phyloP scores from a whole-genome alignment of 2,113 vertebrate species.

The Austrofundulus limnaeus region DNA sequence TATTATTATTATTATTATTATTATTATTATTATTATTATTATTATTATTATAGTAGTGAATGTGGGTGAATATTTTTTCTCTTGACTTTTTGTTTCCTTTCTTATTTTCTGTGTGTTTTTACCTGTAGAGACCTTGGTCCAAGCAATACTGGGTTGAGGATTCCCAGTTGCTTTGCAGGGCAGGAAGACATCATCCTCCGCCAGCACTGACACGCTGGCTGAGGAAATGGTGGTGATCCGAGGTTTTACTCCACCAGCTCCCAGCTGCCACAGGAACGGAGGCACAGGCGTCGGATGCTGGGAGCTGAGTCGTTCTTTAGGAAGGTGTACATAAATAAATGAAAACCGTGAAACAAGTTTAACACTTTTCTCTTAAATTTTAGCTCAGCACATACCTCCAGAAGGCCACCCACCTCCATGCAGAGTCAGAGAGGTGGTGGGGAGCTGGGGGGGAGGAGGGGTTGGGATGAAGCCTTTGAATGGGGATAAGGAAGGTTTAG shows the following conservation, averaged over 20 bases:
- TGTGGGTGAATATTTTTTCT: neutral
- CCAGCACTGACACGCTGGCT: slow-evolving; percentile 71
- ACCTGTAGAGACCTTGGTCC: slow-evolving; percentile 84
- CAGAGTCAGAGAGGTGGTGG: slow-evolving; percentile 43
- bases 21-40: too few relatives aligned
- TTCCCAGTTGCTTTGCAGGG: slow-evolving; percentile 75
- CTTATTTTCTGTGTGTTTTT: neutral
- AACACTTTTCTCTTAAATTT: neutral
- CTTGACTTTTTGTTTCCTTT: neutral
- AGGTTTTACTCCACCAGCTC: slow-evolving; percentile 61
- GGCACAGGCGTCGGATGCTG: slow-evolving; percentile 61
- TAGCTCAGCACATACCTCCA: slow-evolving; percentile 32
- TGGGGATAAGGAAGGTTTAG: slow-evolving; percentile 34
- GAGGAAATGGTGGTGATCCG: slow-evolving; percentile 67
- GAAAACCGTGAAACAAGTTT: neutral
- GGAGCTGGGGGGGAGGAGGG: slow-evolving; percentile 27
- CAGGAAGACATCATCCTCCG: slow-evolving; percentile 76
- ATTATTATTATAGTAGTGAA: too few relatives aligned
- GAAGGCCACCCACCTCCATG: slow-evolving; percentile 61
- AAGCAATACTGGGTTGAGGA: slow-evolving; percentile 73
- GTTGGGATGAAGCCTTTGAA: slow-evolving; percentile 28
- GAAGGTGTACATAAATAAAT: neutral
- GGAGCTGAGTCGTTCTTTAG: slow-evolving; percentile 42
- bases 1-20: too few relatives aligned
- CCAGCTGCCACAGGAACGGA: slow-evolving; percentile 66